phyloP scores from a whole-genome alignment of 1,140 invertebrate species.

The Anthonomus grandis region DNA sequence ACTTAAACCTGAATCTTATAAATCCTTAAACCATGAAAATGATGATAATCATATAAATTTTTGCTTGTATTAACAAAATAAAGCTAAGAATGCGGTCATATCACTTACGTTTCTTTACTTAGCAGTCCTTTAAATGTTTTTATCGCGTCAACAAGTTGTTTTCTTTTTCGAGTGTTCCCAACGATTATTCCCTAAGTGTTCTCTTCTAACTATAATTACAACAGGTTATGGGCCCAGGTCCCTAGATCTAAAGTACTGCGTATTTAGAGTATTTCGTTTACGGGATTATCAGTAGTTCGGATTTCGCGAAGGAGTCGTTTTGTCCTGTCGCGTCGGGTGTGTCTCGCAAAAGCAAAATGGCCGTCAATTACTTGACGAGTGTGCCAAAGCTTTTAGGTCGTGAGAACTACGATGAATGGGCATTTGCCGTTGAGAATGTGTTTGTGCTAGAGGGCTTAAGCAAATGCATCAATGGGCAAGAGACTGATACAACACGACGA shows the following conservation, averaged over 20 bases:
- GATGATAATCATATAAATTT: too few relatives aligned
- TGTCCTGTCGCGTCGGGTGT: not conserved
- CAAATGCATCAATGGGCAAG: constrained; percentile 29
- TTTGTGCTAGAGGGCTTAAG: constrained; percentile 33
- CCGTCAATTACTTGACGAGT: constrained; percentile 32
- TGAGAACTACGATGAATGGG: constrained; percentile 35
- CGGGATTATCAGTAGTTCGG: not conserved
- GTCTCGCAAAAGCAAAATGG: constrained; percentile 18
- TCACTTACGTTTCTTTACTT: too few relatives aligned
- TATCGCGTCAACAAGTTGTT: too few relatives aligned
- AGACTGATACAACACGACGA: constrained; percentile 22
- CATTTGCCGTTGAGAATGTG: constrained; percentile 32
- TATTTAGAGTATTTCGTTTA: not conserved
- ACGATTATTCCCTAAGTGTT: too few relatives aligned
- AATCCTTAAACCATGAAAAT: too few relatives aligned
- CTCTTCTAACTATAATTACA: too few relatives aligned
- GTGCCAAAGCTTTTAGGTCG: constrained; percentile 30
- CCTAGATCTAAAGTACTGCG: too few relatives aligned
- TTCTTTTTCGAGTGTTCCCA: too few relatives aligned
- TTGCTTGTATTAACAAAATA: too few relatives aligned
- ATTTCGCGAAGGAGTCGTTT: not conserved
- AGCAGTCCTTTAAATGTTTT: too few relatives aligned
- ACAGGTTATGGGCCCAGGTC: constrained; percentile 3
- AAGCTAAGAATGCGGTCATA: too few relatives aligned
- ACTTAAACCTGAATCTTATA: too few relatives aligned